Percentiles rank a stretch among this genome's conserved stretches.
Evolutionary conservation across 2,113 vertebrate genomes (phyloP).

Genomic region (Sinocyclocheilus rhinocerous): DNA sequence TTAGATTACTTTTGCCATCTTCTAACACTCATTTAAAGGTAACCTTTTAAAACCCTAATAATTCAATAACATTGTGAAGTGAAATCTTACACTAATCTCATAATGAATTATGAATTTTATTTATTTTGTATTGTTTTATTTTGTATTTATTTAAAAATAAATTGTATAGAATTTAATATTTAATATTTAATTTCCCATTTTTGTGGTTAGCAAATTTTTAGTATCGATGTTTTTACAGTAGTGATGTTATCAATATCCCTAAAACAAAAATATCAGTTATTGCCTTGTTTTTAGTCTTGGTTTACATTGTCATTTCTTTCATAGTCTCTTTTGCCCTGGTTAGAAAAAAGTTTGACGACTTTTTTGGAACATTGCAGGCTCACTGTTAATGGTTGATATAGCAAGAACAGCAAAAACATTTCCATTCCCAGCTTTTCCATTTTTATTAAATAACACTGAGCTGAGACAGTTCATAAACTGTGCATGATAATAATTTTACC

Average conservation of each 20-base stretch:
- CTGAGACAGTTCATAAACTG: not conserved
- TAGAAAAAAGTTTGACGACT: not conserved
- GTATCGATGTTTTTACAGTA: not conserved
- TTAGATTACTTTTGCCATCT: not conserved
- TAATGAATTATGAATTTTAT: not conserved
- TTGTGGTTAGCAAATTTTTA: not conserved
- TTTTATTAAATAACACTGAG: not conserved
- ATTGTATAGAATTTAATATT: not conserved
- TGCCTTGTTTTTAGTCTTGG: not conserved
- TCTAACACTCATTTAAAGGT: not conserved
- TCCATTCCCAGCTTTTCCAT: not conserved
- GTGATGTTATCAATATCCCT: not conserved
- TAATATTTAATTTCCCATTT: no score
- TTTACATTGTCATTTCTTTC: not conserved
- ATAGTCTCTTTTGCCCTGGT: not conserved
- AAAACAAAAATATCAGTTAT: not conserved
- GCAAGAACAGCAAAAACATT: slow-evolving; percentile 16
- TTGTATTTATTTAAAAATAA: not conserved
- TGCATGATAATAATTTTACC: not conserved
- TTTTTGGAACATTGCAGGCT: not conserved
- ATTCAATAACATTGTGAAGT: not conserved
- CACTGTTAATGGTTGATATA: not conserved
- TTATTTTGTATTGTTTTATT: not conserved
- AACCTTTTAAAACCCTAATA: not conserved
- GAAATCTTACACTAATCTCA: not conserved